Base-by-base conservation (phyloP, 2,113 vertebrate genomes). In the Phainopepla nitens region DNA sequence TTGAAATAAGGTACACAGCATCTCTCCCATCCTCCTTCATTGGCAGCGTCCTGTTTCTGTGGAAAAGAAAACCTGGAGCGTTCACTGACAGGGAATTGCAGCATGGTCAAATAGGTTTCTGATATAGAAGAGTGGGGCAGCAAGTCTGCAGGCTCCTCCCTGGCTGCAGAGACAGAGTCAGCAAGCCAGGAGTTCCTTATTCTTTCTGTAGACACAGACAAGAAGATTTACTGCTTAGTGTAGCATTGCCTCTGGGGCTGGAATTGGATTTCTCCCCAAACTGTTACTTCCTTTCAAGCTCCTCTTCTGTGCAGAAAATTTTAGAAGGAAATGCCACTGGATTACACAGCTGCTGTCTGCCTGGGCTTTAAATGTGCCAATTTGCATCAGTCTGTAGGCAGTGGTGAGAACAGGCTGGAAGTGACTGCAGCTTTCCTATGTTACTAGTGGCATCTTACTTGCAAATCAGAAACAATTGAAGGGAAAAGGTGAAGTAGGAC, bases 281-380 rank as follows among this genome's bases (percentile, higher is more conserved):
- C 61, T 89, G 86, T 89, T 93, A 78, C 86, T 94, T 95, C 93
- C 72, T 92, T 92, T 91, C 91, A 92, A 94, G 91, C 56, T 90
- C 83, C 65, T 94, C 51, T 95, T 78, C 91, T 69, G 31, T 24
- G 61, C 61, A 93, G 62, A 95, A 94, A 81, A 93, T 93, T 87
- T 95, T 24, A 89, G 83, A 64, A 95, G 84, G 91, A 96, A 96
- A 96, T 95, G 89, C 91, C 94, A 94, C 94, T 95, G 95, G 89
- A 94, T 94, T 89, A 72, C 87, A 84, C 91, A 94, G 87, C 89
- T 89, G 89, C 87, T 95, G 91, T 94, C 95, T 96, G 91, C 89
- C 84, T 85, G 57, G 91, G 83, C 84, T 87, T 87, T 79, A 76
- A 79, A 91, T 89, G 84, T 85, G 87, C 84, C 81, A 84, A 68